phyloP scores from a whole-genome alignment of 2,888 invertebrate genomes.

The Acrocyrtus sp. region DNA sequence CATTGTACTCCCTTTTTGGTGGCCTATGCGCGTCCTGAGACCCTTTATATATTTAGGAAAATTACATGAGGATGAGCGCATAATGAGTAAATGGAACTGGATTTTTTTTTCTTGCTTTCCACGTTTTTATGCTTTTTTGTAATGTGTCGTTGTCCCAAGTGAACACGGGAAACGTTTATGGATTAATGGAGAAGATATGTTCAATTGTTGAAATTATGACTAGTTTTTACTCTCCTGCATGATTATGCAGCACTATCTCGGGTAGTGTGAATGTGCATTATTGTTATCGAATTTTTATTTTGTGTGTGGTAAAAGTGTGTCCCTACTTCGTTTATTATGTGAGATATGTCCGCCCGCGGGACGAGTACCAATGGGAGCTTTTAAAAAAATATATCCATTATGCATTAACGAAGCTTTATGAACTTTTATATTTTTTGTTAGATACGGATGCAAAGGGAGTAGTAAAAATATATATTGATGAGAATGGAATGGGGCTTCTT shows the following conservation, averaged over 20 bases:
- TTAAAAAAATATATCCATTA: neutral
- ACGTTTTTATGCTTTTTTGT: too few species aligned
- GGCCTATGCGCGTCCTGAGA: constrained; percentile 4
- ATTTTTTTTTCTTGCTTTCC: constrained; percentile 17
- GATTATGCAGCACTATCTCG: neutral
- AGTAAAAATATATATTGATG: too few species aligned
- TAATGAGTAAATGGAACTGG: constrained; percentile 19
- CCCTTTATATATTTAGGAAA: neutral
- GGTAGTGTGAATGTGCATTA: constrained; percentile 1
- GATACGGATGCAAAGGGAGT: neutral
- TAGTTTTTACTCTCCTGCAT: neutral
- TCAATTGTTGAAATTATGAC: constrained; percentile 30
- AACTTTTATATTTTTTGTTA: neutral
- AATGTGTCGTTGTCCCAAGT: constrained; percentile 36
- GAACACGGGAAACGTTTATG: constrained; percentile 51
- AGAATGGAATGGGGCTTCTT: too few species aligned
- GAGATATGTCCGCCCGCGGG: neutral
- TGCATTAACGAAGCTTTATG: neutral
- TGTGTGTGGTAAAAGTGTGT: constrained; percentile 47
- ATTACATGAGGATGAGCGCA: neutral
- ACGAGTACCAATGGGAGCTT: constrained; percentile 24
- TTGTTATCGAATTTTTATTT: constrained; percentile 6
- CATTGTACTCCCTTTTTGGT: constrained; percentile 7
- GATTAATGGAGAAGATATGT: constrained; percentile 45
- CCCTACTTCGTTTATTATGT: constrained; percentile 28